Percentiles rank a stretch among this genome's conserved stretches.
Evolutionary conservation across 2,797 vertebrate genomes (phyloP).

Genomic region (Phrynocephalus guinanensis): DNA sequence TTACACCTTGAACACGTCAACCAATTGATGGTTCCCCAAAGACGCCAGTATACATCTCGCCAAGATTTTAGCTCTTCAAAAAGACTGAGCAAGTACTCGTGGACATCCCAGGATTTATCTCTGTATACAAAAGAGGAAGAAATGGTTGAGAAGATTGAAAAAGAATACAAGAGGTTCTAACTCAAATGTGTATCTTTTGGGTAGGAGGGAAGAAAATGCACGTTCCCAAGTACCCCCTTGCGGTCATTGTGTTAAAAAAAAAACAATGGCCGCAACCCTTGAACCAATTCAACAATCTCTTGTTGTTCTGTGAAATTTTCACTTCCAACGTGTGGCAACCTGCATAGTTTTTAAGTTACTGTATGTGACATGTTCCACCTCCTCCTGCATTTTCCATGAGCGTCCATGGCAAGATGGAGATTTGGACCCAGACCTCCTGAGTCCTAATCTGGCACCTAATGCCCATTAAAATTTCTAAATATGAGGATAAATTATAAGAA

Average conservation of each 20-base stretch:
- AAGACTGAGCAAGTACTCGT: conserved; percentile 88
- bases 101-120: conserved; percentile 94
- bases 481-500: background rate
- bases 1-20: conserved; percentile 90
- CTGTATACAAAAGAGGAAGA: conserved; percentile 72
- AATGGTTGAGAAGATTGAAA: background rate
- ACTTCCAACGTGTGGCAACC: too few relatives aligned
- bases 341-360: too few relatives aligned
- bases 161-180: too few relatives aligned
- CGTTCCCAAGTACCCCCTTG: background rate
- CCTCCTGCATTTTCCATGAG: too few relatives aligned
- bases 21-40: conserved; percentile 94
- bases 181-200: background rate
- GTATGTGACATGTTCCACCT: too few relatives aligned
- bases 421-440: too few relatives aligned
- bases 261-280: background rate
- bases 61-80: conserved; percentile 95
- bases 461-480: too few relatives aligned
- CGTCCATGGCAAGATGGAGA: too few relatives aligned
- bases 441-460: too few relatives aligned
- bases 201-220: background rate
- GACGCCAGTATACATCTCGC: conserved; percentile 95
- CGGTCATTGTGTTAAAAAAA: background rate
- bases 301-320: too few relatives aligned
- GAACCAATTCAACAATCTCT: background rate